Evolutionary conservation across 2,888 invertebrate genomes (phyloP), one percentile per base, ranked within the genome.

Genomic region (Rhagium mordax): DNA sequence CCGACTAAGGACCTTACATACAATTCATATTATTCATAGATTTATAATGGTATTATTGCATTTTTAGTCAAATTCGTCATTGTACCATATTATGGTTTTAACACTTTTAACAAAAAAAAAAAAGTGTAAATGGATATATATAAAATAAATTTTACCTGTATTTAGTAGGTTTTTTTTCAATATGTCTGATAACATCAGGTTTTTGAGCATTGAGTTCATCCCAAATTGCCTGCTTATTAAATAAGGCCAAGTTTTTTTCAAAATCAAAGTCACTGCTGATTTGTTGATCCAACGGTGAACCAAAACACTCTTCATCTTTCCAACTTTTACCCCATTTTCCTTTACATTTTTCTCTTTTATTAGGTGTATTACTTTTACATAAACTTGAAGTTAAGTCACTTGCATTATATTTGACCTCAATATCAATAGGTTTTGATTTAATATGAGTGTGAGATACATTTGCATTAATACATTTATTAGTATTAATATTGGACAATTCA

Each of bases 171-270:
- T 84, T 85, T 67, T 78, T 84, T 79, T 90, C 91, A 8, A 89
- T 87, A 76, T 90, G 89, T 65, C 88, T 88, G 21, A 93, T 89
- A 29, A 92, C 88, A 81, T 93, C 93, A 0, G 92, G 92, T 80
- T 91, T 92, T 73, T 90, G 90, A 3, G 90, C 89, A 81, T 85
- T 86, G 60, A 95, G 91, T 86, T 94, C 92, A 82, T 94, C 92
- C 92, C 93, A 95, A 61, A 95, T 90, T 21, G 94, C 94, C 88
- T 92, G 89, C 88, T 97, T 97, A 88, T 97, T 94, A 88, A 98
- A 98, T 60, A 98, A 89, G 20, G 96, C 96, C 69, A 97, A 90
- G 89, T 97, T 98, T 78, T 96, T 96, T 86, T 98, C 97, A 90
- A 98, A 97, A 90, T 98, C 97, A 89, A 98, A 98, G 83, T 98